Base-by-base conservation (phyloP, 1,140 invertebrate species). In the Drosophila santomea region DNA sequence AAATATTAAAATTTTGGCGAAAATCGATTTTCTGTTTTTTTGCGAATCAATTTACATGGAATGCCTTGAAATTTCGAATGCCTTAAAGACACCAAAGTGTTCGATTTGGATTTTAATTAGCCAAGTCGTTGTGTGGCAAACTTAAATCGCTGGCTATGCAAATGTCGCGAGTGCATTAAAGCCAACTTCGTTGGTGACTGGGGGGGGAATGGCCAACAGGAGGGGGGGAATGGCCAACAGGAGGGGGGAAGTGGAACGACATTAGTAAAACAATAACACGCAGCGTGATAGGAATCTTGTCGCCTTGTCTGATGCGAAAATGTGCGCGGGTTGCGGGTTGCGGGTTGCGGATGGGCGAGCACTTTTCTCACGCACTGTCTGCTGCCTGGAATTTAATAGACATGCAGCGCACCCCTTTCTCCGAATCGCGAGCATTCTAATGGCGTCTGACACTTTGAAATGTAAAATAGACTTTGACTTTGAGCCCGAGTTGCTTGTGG, bases 401-500 rank as follows among this genome's bases (percentile, higher is more conserved):
- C 62, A 68, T 71, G 50, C 50, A 20, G 44, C 17, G 44, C 17
- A 2, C 2, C 15, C 20, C 4, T 5, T 1, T 11, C 14, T 11
- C n/a, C 36, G 20, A 35, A 55, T 52, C 66, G n/a, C 43, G 43
- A 4, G 38, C 50, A 38, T 74, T 57, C 72, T 56, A 74, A 75
- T 75, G 71, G 35, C 52, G 52, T 57, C 60, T 73, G 68, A 73
- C 69, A 73, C 69, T 73, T 73, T 73, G 69, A 73, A 73, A 73
- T 73, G 69, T 54, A 73, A 73, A 73, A 73, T 73, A 73, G 69
- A 73, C 69, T 73, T 73, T 73, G 69, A 54, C 69, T 61, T n/a
- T 41, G 64, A 35, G 64, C 51, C 44, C 35, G 51, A 36, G 63
- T 48, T 38, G 48, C 45, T 20, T 20, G 20, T 20, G 44, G 3